Evolutionary conservation across 2,888 invertebrate genomes (phyloP).

Genomic region (Calliphora vomitoria): DNA sequence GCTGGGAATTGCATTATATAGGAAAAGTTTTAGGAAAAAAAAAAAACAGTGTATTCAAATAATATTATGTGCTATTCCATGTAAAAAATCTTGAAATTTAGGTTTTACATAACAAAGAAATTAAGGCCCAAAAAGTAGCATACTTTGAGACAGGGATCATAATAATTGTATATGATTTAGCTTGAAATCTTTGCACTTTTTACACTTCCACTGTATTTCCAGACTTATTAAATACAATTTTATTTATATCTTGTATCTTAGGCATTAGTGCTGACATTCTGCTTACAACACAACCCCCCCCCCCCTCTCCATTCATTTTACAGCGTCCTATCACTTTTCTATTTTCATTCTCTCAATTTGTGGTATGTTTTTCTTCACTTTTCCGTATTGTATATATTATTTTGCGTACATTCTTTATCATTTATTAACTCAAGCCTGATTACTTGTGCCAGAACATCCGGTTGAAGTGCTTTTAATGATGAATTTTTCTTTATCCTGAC

Average conservation of each 20-base stretch:
- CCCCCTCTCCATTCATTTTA: no score
- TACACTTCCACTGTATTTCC: background rate
- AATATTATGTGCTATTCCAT: no score
- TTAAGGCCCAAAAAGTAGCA: no score
- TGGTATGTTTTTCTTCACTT: slow-evolving; percentile 1
- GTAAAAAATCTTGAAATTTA: no score
- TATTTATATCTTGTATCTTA: slow-evolving; percentile 6
- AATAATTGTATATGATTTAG: no score
- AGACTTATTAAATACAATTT: background rate
- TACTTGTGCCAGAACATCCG: slow-evolving; percentile 78
- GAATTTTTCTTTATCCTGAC: slow-evolving; percentile 70
- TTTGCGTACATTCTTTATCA: slow-evolving; percentile 43
- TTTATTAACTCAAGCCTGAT: slow-evolving; percentile 66
- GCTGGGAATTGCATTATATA: background rate
- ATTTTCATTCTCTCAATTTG: background rate
- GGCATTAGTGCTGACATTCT: no score
- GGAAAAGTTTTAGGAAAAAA: background rate
- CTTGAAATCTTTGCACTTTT: background rate
- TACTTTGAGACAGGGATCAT: no score
- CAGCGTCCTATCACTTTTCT: no score
- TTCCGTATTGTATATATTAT: slow-evolving; percentile 23
- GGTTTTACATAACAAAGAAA: background rate
- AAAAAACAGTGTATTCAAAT: no score
- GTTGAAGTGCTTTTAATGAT: slow-evolving; percentile 79
- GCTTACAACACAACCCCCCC: no score